Percentiles rank a stretch among this genome's conserved stretches.
phyloP scores from a whole-genome alignment of 2,888 invertebrate genomes.

The Microctonus aethiopoides region DNA sequence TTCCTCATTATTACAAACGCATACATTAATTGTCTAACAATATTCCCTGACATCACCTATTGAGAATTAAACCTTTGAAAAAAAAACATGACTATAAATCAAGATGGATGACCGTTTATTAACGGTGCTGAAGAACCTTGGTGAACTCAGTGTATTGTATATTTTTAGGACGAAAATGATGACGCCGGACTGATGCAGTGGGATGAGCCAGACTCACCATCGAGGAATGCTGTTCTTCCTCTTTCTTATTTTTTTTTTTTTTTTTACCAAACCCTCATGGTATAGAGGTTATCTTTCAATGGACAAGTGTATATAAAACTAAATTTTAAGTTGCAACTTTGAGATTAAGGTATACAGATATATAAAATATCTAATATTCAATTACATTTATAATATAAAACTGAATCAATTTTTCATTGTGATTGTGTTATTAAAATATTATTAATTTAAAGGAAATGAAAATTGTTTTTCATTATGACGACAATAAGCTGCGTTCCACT shows the following conservation, averaged over 20 bases:
- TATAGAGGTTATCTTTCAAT: neutral
- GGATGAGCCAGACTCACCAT: slow-evolving; percentile 49
- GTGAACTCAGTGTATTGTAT: slow-evolving; percentile 32
- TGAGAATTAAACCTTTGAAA: slow-evolving; percentile 21
- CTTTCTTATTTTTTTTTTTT: slow-evolving; percentile 30
- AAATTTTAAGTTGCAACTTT: neutral
- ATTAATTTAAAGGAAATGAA: neutral
- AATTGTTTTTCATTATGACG: neutral
- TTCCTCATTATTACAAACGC: neutral
- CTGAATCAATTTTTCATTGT: too few relatives aligned
- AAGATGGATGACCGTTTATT: slow-evolving; percentile 34
- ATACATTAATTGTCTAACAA: neutral
- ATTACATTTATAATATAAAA: too few relatives aligned
- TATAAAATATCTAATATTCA: too few relatives aligned
- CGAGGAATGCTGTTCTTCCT: slow-evolving; percentile 54
- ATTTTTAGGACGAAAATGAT: slow-evolving; percentile 48
- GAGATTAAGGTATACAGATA: too few relatives aligned
- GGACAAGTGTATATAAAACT: too few relatives aligned
- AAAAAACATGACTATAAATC: slow-evolving; percentile 10
- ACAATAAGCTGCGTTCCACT: slow-evolving; percentile 38
- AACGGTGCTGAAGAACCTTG: neutral
- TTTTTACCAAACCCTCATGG: neutral
- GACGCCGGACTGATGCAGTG: slow-evolving; percentile 31
- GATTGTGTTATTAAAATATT: neutral
- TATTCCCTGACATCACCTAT: neutral